Percentiles rank a stretch among this genome's conserved stretches.
phyloP scores from a whole-genome alignment of 2,113 vertebrate species.

The Charina bottae region DNA sequence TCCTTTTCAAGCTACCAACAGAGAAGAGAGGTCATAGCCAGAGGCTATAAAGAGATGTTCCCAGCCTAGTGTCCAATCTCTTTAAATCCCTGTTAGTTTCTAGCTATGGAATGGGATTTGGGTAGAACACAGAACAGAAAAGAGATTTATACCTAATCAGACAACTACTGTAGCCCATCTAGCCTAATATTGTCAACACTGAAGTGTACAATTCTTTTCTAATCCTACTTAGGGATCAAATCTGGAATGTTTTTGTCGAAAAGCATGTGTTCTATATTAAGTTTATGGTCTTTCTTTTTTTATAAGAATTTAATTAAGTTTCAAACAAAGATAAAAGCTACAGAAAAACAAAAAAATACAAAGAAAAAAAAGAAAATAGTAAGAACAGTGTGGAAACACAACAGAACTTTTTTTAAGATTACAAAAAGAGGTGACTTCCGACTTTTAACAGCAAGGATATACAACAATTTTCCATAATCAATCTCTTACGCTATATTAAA shows the following conservation, averaged over 20 bases:
- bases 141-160: background rate
- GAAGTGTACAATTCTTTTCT: background rate
- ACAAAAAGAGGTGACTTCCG: too few species aligned
- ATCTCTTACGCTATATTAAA: too few species aligned
- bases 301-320: too few species aligned
- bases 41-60: background rate
- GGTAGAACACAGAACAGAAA: background rate
- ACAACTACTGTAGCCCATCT: background rate
- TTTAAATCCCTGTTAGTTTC: background rate
- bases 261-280: background rate
- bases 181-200: background rate
- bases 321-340: too few species aligned
- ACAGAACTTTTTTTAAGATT: too few species aligned
- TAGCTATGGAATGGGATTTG: background rate
- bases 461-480: too few species aligned
- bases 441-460: too few species aligned
- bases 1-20: background rate
- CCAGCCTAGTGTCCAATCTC: background rate
- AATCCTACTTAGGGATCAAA: background rate
- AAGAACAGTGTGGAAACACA: too few species aligned
- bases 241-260: background rate
- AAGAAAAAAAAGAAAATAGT: too few species aligned
- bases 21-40: background rate
- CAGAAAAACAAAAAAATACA: too few species aligned
- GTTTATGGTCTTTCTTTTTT: background rate